Evolutionary conservation across 2,888 invertebrate genomes (phyloP), one percentile per base, ranked within the genome.

Genomic region (Apomyelois bistriatella): DNA sequence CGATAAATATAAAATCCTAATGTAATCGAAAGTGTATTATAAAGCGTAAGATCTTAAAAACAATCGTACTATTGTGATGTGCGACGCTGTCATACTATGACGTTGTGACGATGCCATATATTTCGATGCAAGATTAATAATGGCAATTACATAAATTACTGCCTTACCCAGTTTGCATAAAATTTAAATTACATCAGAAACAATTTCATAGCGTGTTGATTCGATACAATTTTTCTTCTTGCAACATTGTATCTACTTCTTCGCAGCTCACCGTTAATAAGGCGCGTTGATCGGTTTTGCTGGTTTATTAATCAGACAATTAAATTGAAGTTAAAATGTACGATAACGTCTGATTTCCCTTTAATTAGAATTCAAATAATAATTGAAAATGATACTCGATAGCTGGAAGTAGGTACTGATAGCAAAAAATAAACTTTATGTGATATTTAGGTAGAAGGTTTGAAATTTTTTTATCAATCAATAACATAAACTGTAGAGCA

Each of bases 101-200:
- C 22, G 22, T 3, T 5, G 22, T 22, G 22, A 22, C 22, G 22
- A 64, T 71, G 68, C 61, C 59, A 66, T 65, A 66, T 65, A 62
- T 75, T 68, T 74, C 71, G 68, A 68, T 61, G 32, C 15, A 68
- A 70, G 70, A 80, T 79, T 76, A 72, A 78, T 79, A n/a, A 72
- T 64, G 61, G 67, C 66, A 71, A 71, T 74, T 68, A 65, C 64
- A 56, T 57, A 60, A 61, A 57, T 58, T 56, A 54, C 58, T 52
- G 36, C 42, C 36, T 41, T 35, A 52, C 10, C 8, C 9, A 41
- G 37, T 16, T 49, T 49, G 49, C 46, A 22, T 53, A 46, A 38
- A 46, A 38, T 40, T 49, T 36, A 40, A 49, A 54, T 17, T 52
- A 47, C 42, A 41, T 38, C 41, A 46, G 51, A 52, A 42, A n/a